Evolutionary conservation across 1,140 invertebrate genomes (phyloP).

Genomic region (Aphis craccivora): DNA sequence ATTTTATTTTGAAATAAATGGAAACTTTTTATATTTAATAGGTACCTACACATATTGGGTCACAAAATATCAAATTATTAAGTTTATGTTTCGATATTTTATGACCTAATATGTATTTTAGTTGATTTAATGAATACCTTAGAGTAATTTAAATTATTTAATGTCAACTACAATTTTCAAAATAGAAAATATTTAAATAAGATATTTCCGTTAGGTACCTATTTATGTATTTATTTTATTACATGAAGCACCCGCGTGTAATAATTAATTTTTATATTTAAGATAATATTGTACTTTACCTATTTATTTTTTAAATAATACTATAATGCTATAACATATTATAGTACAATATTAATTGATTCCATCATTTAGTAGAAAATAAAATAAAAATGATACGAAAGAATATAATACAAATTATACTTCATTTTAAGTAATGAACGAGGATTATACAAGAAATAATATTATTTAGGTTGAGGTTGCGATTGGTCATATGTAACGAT

Average conservation of each 20-base stretch:
- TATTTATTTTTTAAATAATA: not conserved
- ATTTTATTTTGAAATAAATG: too few species aligned
- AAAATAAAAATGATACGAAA: not conserved
- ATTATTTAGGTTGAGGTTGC: conserved; percentile 37
- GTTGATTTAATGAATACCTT: not conserved
- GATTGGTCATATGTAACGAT: conserved; percentile 23
- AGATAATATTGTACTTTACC: not conserved
- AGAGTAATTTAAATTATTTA: not conserved
- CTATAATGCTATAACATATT: too few species aligned
- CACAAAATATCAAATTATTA: too few species aligned
- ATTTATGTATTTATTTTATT: not conserved
- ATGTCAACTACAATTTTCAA: not conserved
- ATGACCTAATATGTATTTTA: not conserved
- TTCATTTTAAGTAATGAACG: not conserved
- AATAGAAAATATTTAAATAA: not conserved
- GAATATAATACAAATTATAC: too few species aligned
- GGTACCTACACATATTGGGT: too few species aligned
- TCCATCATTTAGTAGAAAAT: not conserved
- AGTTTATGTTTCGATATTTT: not conserved
- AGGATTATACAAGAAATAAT: not conserved
- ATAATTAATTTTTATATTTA: not conserved
- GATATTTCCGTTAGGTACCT: too few species aligned
- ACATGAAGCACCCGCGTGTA: not conserved
- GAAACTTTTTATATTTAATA: too few species aligned
- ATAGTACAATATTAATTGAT: not conserved